Conservation (phyloP, 2,113 vertebrate genomes). For the Ibidorhyncha struthersii region DNA sequence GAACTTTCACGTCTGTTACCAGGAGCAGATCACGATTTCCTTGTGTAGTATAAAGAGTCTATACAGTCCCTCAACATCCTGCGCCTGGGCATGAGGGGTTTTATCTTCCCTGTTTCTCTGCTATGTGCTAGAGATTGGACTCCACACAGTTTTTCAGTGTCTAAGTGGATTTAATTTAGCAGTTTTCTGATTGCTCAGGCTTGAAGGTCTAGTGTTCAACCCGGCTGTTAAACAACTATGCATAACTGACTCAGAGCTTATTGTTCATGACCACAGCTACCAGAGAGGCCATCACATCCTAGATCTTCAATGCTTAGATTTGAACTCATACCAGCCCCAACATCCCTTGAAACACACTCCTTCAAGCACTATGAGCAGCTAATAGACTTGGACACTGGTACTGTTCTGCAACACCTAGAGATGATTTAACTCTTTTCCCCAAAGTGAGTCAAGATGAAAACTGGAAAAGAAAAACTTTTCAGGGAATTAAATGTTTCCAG, state of each 20-base stretch:
- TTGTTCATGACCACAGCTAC: not conserved
- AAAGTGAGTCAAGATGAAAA: not conserved
- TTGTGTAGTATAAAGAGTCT: not conserved
- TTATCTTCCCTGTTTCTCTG: not conserved
- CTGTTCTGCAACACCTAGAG: not conserved
- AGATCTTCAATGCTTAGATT: not conserved
- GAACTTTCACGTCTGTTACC: not conserved
- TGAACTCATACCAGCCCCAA: not conserved
- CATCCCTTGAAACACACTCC: not conserved
- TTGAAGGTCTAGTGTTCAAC: not conserved
- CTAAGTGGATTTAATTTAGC: not conserved
- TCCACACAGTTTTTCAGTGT: not conserved
- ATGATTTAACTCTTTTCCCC: not conserved
- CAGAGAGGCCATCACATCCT: not conserved
- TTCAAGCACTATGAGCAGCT: not conserved
- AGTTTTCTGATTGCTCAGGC: not conserved
- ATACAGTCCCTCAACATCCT: rapidly evolving
- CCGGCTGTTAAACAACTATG: not conserved
- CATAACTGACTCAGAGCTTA: not conserved
- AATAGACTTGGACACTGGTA: not conserved
- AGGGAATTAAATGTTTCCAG: not conserved
- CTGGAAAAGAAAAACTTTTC: not conserved
- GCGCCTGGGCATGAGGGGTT: not conserved
- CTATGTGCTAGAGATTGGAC: too few relatives aligned
- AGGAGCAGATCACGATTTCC: not conserved